phyloP scores from a whole-genome alignment of 2,888 invertebrate genomes.

The Cryptosula pallasiana region DNA sequence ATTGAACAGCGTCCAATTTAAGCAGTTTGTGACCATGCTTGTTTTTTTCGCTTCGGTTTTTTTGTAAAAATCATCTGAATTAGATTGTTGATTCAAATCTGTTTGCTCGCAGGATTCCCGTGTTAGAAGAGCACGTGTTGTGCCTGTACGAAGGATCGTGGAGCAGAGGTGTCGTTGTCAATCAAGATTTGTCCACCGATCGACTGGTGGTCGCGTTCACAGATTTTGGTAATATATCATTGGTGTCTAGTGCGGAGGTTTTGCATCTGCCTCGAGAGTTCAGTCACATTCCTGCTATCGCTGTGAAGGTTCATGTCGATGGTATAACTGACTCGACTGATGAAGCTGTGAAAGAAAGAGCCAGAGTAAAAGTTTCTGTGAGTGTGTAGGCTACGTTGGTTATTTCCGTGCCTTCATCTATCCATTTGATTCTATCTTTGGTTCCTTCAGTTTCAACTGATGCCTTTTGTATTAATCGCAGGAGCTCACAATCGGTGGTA shows the following conservation, averaged over 20 bases:
- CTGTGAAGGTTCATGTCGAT: neutral
- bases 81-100: too few species aligned
- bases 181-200: neutral
- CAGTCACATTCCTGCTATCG: slow-evolving; percentile 10
- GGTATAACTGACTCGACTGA: neutral
- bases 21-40: too few species aligned
- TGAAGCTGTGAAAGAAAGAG: neutral
- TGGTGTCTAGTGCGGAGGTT: neutral
- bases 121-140: neutral
- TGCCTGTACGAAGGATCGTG: neutral
- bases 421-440: too few species aligned
- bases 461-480: too few species aligned
- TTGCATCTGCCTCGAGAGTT: neutral
- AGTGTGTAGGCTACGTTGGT: too few species aligned
- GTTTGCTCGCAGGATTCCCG: neutral
- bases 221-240: neutral
- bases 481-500: too few species aligned
- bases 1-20: too few species aligned
- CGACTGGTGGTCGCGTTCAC: neutral
- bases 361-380: too few species aligned
- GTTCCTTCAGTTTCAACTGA: too few species aligned
- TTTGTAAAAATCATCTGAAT: too few species aligned
- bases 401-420: too few species aligned
- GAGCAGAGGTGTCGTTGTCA: neutral
- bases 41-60: too few species aligned